phyloP scores from a whole-genome alignment of 2,888 invertebrate genomes.

The Rhamphomyia laevipes region DNA sequence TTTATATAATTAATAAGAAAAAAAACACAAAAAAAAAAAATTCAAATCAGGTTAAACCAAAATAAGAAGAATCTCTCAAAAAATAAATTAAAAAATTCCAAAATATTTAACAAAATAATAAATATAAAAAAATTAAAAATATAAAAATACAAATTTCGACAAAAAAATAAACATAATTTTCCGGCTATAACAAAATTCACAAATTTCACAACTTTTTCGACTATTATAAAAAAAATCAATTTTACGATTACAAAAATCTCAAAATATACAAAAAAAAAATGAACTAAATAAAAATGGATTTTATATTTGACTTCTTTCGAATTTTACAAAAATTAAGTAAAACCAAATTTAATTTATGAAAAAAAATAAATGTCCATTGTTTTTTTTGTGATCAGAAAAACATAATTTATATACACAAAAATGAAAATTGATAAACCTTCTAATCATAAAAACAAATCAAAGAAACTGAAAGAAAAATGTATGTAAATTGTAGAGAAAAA shows the following conservation, averaged over 20 bases:
- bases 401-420: not conserved
- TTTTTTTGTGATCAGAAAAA: not conserved
- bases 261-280: no score
- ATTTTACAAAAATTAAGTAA: no score
- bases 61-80: constrained; percentile 6
- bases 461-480: not conserved
- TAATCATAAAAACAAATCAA: no score
- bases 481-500: no score
- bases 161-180: not conserved
- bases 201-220: constrained; percentile 2
- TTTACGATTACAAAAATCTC: no score
- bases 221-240: constrained; percentile 3
- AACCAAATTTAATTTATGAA: no score
- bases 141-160: constrained; percentile 9
- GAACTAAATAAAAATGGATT: no score
- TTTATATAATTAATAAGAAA: constrained; percentile 13
- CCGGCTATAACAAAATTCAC: no score
- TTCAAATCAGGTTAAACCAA: constrained; percentile 13
- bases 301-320: no score
- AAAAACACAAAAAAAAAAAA: constrained; percentile 11
- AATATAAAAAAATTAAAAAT: constrained; percentile 10
- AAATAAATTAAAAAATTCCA: constrained; percentile 10
- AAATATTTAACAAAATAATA: constrained; percentile 11
- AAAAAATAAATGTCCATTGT: not conserved
- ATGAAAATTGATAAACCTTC: no score